Evolutionary conservation across 2,113 vertebrate genomes (phyloP).

Genomic region (Sinosuthora webbiana): DNA sequence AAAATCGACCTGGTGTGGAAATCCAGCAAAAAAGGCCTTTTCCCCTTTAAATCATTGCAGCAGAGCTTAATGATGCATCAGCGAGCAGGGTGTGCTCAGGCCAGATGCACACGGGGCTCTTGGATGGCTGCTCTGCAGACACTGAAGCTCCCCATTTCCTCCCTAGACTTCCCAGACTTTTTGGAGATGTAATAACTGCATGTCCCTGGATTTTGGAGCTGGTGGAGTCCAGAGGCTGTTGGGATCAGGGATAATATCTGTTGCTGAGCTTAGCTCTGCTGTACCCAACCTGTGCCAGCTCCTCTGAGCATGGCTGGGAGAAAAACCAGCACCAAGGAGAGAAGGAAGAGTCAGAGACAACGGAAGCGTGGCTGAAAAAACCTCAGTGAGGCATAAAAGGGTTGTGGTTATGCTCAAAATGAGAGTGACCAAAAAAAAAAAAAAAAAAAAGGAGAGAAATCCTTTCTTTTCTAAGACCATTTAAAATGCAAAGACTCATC

Average conservation of each 20-base stretch:
- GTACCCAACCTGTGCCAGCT: background rate
- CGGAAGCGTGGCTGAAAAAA: background rate
- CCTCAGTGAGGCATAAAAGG: background rate
- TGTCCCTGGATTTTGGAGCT: background rate
- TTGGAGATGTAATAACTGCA: background rate
- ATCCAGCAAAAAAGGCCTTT: constrained; percentile 38
- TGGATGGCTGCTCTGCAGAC: background rate
- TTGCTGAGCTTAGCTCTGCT: background rate
- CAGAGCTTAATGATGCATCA: constrained; percentile 31
- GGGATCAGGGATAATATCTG: background rate
- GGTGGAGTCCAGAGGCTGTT: background rate
- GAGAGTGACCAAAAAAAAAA: background rate
- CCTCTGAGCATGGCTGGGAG: background rate
- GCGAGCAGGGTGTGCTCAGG: background rate
- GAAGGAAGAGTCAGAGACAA: background rate
- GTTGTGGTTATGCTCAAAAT: background rate
- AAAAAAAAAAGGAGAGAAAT: background rate
- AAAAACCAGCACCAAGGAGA: background rate
- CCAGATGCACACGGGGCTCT: background rate
- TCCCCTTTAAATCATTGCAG: constrained; percentile 44
- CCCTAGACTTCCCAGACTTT: background rate
- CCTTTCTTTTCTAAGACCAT: background rate
- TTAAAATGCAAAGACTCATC: constrained; percentile 9
- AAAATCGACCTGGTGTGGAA: constrained; percentile 52
- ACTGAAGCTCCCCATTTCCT: background rate